Evolutionary conservation across 1,140 invertebrate genomes (phyloP).

Genomic region (Trigoniulus corallinus): DNA sequence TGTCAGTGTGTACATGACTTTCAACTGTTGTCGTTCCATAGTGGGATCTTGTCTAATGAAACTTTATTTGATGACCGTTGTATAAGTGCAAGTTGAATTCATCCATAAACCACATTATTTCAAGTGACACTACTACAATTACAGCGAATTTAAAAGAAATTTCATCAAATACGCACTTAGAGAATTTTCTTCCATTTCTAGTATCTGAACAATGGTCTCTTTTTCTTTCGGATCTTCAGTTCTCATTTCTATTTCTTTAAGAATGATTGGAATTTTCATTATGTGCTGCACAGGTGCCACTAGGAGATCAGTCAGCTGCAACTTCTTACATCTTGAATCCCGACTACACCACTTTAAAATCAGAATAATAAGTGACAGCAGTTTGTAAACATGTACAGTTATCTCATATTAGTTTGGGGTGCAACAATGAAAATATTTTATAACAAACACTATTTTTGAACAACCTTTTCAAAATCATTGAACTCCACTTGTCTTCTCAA

Average conservation of each 20-base stretch:
- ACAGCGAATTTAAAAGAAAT: no score
- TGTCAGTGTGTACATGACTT: no score
- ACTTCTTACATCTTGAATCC: constrained; percentile 42
- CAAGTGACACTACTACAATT: no score
- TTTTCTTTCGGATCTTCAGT: constrained; percentile 37
- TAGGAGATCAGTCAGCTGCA: constrained; percentile 45
- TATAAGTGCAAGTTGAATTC: no score
- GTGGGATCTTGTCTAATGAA: no score
- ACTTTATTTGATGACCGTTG: no score
- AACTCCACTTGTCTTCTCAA: constrained; percentile 39
- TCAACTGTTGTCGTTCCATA: no score
- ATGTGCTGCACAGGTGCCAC: constrained; percentile 51
- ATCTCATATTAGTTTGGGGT: no score
- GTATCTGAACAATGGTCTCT: constrained; percentile 34
- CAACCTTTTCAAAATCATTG: constrained; percentile 42
- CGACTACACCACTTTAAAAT: constrained; percentile 36
- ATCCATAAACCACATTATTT: no score
- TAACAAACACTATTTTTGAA: neutral
- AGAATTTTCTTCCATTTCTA: constrained; percentile 42
- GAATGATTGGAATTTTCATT: constrained; percentile 46
- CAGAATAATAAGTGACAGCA: no score
- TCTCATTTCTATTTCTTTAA: constrained; percentile 40
- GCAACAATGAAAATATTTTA: no score
- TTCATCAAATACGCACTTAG: constrained; percentile 39
- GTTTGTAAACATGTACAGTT: no score